These are phyloP conservation scores for Neopelma chrysocephalum DNA, from an alignment of 2,797 vertebrate species.

Conservation along the genomic window DNA sequence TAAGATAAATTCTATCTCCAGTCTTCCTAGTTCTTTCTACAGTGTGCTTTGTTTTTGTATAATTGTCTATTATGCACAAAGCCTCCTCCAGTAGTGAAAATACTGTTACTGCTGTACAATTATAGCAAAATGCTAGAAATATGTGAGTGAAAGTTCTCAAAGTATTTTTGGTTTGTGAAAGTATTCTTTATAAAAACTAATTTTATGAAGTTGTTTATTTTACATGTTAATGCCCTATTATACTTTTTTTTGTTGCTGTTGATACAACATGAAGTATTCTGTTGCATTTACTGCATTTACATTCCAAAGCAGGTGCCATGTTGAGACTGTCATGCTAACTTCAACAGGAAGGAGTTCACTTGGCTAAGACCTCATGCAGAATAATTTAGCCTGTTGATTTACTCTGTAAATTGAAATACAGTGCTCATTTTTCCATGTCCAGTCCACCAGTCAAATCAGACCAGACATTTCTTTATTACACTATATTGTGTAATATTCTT, in stretches of 20 bases:
- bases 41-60: neutral
- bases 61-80: neutral
- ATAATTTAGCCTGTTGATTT: neutral
- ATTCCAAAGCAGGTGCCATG: neutral
- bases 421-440: neutral
- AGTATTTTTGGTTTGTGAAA: neutral
- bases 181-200: neutral
- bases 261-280: neutral
- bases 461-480: neutral
- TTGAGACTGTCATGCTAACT: neutral
- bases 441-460: neutral
- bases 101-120: neutral
- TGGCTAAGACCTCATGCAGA: neutral
- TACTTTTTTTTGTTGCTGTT: neutral
- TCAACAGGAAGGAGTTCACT: neutral
- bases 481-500: neutral
- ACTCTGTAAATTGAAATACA: neutral
- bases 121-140: neutral
- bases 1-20: neutral
- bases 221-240: neutral
- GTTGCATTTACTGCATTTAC: neutral
- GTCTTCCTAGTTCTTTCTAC: neutral
- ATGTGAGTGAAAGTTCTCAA: neutral
- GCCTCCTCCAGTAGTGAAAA: neutral
- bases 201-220: neutral